Conservation (phyloP, 2,113 vertebrate genomes). For the Tetrao urogallus region DNA sequence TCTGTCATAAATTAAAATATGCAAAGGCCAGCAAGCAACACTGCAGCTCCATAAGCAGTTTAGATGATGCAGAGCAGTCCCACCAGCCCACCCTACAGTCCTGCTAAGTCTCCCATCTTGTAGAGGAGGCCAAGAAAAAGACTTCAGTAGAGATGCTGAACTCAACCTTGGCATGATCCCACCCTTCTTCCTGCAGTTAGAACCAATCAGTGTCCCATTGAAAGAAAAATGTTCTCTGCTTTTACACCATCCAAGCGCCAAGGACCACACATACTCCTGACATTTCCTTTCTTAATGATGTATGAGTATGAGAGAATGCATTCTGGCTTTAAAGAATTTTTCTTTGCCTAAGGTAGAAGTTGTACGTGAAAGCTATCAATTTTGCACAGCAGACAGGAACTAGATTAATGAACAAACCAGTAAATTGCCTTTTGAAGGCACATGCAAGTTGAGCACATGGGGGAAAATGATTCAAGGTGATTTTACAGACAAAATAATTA, state of each 20-base stretch:
- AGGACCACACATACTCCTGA: conserved; percentile 30
- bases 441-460: not conserved
- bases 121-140: not conserved
- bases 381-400: conserved; percentile 18
- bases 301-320: not conserved
- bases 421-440: not conserved
- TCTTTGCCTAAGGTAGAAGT: conserved; percentile 31
- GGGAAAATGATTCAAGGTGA: not conserved
- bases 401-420: conserved; percentile 34
- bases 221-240: not conserved
- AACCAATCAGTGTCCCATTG: not conserved
- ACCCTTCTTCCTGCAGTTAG: not conserved
- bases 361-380: not conserved
- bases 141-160: not conserved
- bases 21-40: not conserved
- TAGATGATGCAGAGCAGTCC: not conserved
- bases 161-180: not conserved
- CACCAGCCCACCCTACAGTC: not conserved
- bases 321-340: not conserved
- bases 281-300: not conserved
- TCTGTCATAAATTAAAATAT: not conserved
- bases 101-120: not conserved
- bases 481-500: not conserved
- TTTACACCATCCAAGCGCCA: not conserved
- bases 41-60: not conserved